A percentile compares a stretch with the other conserved stretches of the same genome.
Conservation (phyloP, 2,888 invertebrate genomes). For the Pandemis corylana region DNA sequence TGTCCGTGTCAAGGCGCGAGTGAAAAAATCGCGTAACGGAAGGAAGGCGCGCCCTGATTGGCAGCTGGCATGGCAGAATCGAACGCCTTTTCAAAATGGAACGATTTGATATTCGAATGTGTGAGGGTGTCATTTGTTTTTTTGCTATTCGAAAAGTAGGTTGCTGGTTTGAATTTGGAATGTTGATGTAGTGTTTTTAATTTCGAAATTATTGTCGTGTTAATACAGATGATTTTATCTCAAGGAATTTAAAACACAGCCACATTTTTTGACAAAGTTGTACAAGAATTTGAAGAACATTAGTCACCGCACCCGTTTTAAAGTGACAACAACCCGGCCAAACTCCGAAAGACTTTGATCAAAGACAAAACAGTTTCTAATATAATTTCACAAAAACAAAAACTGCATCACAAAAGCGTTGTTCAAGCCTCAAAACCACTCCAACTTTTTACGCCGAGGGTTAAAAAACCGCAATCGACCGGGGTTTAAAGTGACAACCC, state of each 20-base stretch:
- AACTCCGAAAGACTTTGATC: not conserved
- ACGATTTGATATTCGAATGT: slow-evolving; percentile 33
- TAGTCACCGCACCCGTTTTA: not conserved
- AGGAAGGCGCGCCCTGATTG: slow-evolving; percentile 75
- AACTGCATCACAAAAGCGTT: slow-evolving; percentile 1
- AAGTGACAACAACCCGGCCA: not conserved
- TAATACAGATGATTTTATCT: not conserved
- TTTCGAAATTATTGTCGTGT: not conserved
- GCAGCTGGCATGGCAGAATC: slow-evolving; percentile 58
- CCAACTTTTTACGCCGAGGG: slow-evolving; percentile 20
- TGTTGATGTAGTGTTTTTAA: not conserved
- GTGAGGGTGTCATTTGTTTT: slow-evolving; percentile 27
- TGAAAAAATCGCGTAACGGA: slow-evolving; percentile 70
- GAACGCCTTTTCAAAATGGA: slow-evolving; percentile 46
- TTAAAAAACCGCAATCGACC: slow-evolving; percentile 38
- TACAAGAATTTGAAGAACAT: not conserved
- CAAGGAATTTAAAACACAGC: not conserved
- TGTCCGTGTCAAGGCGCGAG: slow-evolving; percentile 71
- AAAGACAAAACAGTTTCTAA: not conserved
- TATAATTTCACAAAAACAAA: slow-evolving; percentile 11
- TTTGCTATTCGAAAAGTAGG: not conserved
- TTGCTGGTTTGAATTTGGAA: not conserved
- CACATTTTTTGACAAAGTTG: too few species aligned
- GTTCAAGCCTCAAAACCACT: not conserved
- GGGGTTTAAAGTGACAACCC: slow-evolving; percentile 38